Base-by-base conservation (phyloP, 2,113 vertebrate species). In the Lontra canadensis region DNA sequence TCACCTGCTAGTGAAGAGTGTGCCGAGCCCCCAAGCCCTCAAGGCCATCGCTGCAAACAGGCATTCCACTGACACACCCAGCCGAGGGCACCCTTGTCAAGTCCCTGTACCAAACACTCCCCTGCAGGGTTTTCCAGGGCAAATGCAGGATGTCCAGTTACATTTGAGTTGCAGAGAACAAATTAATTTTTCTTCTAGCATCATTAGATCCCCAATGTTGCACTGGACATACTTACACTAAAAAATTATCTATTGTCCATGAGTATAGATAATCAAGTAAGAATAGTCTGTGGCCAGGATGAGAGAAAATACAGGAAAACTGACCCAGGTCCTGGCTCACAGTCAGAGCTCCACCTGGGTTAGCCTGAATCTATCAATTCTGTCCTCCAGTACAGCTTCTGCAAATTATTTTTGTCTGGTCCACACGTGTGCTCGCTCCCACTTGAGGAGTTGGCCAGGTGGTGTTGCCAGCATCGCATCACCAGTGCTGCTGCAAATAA, bases 171-270 rank as follows among this genome's bases (percentile, higher is more conserved):
- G 21, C 76, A 80, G 69, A n/a, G 59, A 90, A 44, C 14, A 20
- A 74, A 63, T 25, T 20, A 2, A 4, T 42, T 69, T 9, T 88
- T 80, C 96, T 83, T 59, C 69, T 57, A 44, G 39, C 29, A 6
- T 57, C 79, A 90, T n/a, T 78, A 73, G 57, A 17, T 92, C 42
- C 55, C 55, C 74, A 76, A 52, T 44, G 42, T 79, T 76, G 21
- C 18, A 34, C 23, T 36, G 55, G 52, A 63, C 26, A 93, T 59
- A 73, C 26, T 63, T 63, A 21, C 0, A 13, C 49, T 93, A 78
- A 95, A 89, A 83, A 34, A 34, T 23, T n/a, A 31, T 17, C 78
- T 65, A 2, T 74, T 74, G 47, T 90, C n/a, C n/a, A 2, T 3
- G 4, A 85, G 21, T 80, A 73, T 15, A 94, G 83, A 78, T 25